phyloP scores from a whole-genome alignment of 1,140 invertebrate species.

The Microvelia longipes region DNA sequence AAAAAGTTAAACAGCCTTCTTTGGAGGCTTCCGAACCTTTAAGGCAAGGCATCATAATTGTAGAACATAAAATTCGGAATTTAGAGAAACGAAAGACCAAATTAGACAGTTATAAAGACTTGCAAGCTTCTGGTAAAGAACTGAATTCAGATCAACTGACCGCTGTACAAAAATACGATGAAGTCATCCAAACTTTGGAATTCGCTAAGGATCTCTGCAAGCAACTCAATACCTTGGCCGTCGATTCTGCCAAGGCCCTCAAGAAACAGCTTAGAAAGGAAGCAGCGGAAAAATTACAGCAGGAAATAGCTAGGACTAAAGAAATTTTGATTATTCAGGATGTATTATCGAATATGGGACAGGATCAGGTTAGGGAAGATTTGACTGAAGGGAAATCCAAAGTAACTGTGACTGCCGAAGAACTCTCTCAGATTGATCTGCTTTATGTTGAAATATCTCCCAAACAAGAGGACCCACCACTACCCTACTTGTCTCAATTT shows the following conservation, averaged over 20 bases:
- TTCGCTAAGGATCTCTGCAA: constrained; percentile 74
- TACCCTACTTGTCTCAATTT: constrained; percentile 34
- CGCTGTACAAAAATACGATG: constrained; percentile 76
- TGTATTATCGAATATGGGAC: constrained; percentile 58
- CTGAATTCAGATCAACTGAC: constrained; percentile 69
- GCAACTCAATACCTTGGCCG: constrained; percentile 55
- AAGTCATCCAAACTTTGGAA: constrained; percentile 71
- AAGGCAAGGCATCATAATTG: constrained; percentile 62
- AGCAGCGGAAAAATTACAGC: constrained; percentile 42
- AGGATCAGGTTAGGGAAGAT: constrained; percentile 54
- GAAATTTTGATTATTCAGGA: constrained; percentile 41
- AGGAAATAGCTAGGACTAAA: constrained; percentile 44
- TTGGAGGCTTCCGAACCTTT: constrained; percentile 52
- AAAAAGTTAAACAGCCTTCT: constrained; percentile 66
- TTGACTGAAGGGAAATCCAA: constrained; percentile 69
- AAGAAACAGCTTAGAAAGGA: constrained; percentile 76
- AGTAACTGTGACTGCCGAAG: constrained; percentile 52
- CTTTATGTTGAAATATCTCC: constrained; percentile 45
- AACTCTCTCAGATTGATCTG: constrained; percentile 50
- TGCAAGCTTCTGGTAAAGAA: constrained; percentile 33
- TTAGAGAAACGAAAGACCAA: constrained; percentile 72
- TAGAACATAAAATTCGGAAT: constrained; percentile 91
- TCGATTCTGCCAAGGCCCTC: constrained; percentile 58
- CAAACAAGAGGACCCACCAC: constrained; percentile 41
- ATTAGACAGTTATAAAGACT: constrained; percentile 18